These are phyloP conservation scores for Itoplectis maculator DNA, from an alignment of 2,888 invertebrate genomes.

Conservation along the genomic window DNA sequence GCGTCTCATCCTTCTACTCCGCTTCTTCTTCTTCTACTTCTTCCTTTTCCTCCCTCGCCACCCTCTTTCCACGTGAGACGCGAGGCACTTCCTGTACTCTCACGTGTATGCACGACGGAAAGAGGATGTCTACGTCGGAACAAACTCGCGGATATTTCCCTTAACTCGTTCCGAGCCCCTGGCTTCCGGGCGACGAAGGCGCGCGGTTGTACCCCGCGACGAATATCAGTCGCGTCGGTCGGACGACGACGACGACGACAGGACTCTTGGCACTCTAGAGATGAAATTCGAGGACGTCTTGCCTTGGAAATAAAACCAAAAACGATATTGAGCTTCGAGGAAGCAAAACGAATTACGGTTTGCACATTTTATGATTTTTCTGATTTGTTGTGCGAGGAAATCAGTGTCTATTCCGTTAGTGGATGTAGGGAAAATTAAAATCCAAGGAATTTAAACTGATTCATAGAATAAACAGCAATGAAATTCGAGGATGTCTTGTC, in stretches of 20 bases:
- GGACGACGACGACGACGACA: background rate
- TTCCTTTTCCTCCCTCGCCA: slow-evolving; percentile 29
- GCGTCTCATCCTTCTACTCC: slow-evolving; percentile 33
- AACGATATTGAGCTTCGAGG: background rate
- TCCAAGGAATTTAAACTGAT: background rate
- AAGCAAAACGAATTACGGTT: background rate
- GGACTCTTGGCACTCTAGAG: background rate
- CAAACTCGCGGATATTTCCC: slow-evolving; percentile 64
- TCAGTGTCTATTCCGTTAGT: background rate
- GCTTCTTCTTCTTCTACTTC: slow-evolving; percentile 53
- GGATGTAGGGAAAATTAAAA: background rate
- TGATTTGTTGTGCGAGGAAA: background rate
- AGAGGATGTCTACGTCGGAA: slow-evolving; percentile 54
- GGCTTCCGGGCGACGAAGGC: slow-evolving; percentile 4
- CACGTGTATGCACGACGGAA: slow-evolving; percentile 57
- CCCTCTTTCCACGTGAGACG: too few species aligned
- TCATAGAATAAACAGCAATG: too few species aligned
- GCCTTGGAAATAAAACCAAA: background rate
- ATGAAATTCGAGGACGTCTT: slow-evolving; percentile 27
- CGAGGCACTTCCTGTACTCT: slow-evolving; percentile 29
- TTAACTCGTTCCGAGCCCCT: slow-evolving; percentile 52
- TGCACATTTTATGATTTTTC: background rate
- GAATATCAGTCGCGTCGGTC: slow-evolving; percentile 38
- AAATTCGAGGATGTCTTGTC: too few species aligned
- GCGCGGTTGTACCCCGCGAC: slow-evolving; percentile 36